Evolutionary conservation across 2,888 invertebrate species (phyloP), one percentile per base, ranked within the genome.

Genomic region (Ectropis crepuscularia): DNA sequence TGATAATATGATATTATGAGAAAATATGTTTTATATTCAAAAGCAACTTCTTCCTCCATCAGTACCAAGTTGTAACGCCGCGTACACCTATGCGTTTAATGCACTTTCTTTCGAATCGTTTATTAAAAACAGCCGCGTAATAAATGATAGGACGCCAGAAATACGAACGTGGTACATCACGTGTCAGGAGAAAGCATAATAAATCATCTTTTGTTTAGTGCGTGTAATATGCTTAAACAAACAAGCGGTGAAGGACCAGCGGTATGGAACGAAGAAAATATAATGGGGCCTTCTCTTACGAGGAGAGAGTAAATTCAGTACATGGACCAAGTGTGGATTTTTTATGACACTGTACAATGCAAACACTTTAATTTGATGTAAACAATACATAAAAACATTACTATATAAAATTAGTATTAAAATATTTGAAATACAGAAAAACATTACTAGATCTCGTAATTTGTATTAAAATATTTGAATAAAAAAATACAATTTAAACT

Each of bases 171-270:
- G 74, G 79, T 83, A 80, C 81, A 81, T 83, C 86, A 85, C 80
- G 74, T 78, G 82, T 82, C 85, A 81, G 76, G 80, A 82, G 83
- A 78, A 82, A 85, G 80, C 78, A 78, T 72, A 49, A 89, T 90
- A 80, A 85, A 90, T 90, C 87, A 83, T 86, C 86, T 80, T 87
- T 88, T 89, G 86, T 88, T 83, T 82, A 77, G 80, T 74, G 72
- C 76, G 71, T 79, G 80, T 82, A 79, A 81, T 80, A 59, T 38
- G 50, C 66, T 60, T 66, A 63, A 63, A 60, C 59, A 68, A 63
- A 63, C 50, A 59, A 37, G 43, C 16, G 41, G 41, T 39, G 12
- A 50, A 50, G 10, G 39, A 8, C 11, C 11, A 41, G n/a, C 11
- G 11, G 12, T 11, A 51, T 57, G 10, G 54, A 57, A 63, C 58